Evolutionary conservation across 2,888 invertebrate species (phyloP), one percentile per base, ranked within the genome.

Genomic region (Mylabris sibirica): DNA sequence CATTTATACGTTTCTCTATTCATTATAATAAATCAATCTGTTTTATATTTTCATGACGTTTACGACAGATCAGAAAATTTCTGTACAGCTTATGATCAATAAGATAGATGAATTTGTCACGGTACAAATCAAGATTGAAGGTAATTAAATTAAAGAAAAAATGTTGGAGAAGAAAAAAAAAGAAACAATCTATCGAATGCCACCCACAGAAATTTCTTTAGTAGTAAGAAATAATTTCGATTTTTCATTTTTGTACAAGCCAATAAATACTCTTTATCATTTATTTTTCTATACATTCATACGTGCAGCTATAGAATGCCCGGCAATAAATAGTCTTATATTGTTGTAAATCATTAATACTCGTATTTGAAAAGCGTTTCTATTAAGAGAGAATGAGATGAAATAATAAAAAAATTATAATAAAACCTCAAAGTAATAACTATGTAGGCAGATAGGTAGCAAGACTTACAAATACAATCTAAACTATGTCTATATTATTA

Each of bases 311-410:
- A 49, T 49, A 49, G 49, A 49, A 35, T 60, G 22, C 60, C 17
- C 34, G 17, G 35, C 24, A 24, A 61, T 61, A 61, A 61, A 61
- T 61, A 38, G 61, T 38, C 17, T 61, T 35, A 38, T 61, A 61
- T 61, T 61, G 61, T 41, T 34, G 41, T 61, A 61, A 61, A 61
- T 61, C 61, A 61, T 61, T 38, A 61, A 38, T 38, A 61, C 22
- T 61, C 35, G 41, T 57, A 57, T 53, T 61, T 61, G 20, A n/a
- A 61, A 35, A 61, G 61, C 38, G 38, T 61, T 61, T 14, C 34
- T 41, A 30, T 41, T 12, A 61, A 57, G 24, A 57, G 57, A 57
- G 57, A 57, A 57, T 57, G 24, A 57, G 24, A 57, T 14, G 12
- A 24, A 49, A 57, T 6, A 57, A 24, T 24, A 22, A 1, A 53